Conservation (phyloP, 2,888 invertebrate genomes). For the Phyllotreta striolata region DNA sequence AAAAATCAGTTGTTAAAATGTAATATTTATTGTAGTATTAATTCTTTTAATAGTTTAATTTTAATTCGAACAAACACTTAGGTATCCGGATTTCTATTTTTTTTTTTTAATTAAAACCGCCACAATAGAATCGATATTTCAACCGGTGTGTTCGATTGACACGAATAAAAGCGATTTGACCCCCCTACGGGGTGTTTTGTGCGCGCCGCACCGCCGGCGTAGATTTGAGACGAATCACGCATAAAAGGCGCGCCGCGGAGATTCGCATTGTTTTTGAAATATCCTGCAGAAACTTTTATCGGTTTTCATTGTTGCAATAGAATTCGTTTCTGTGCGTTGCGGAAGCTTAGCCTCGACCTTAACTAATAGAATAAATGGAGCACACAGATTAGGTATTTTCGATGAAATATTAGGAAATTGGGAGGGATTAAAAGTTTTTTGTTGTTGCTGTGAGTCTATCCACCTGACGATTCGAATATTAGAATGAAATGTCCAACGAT, state of each 20-base stretch:
- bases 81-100: too few species aligned
- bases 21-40: too few species aligned
- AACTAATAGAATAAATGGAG: slow-evolving; percentile 17
- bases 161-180: slow-evolving; percentile 31
- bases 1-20: too few species aligned
- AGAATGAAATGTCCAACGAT: too few species aligned
- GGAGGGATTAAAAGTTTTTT: too few species aligned
- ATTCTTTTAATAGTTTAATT: too few species aligned
- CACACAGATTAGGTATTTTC: too few species aligned
- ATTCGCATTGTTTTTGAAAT: slow-evolving; percentile 34
- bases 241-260: slow-evolving; percentile 23
- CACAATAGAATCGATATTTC: slow-evolving; percentile 23
- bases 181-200: slow-evolving; percentile 25
- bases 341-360: slow-evolving; percentile 19
- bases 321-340: slow-evolving; percentile 23
- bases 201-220: slow-evolving; percentile 13
- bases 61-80: too few species aligned
- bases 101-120: slow-evolving; percentile 17
- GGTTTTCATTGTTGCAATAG: slow-evolving; percentile 26
- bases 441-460: too few species aligned
- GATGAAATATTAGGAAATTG: too few species aligned
- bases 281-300: slow-evolving; percentile 29
- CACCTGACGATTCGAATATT: too few species aligned
- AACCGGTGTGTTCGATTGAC: slow-evolving; percentile 15
- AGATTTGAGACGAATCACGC: slow-evolving; percentile 31